Evolutionary conservation across 1,140 invertebrate genomes (phyloP).

Genomic region (Drosophila equinoxialis): DNA sequence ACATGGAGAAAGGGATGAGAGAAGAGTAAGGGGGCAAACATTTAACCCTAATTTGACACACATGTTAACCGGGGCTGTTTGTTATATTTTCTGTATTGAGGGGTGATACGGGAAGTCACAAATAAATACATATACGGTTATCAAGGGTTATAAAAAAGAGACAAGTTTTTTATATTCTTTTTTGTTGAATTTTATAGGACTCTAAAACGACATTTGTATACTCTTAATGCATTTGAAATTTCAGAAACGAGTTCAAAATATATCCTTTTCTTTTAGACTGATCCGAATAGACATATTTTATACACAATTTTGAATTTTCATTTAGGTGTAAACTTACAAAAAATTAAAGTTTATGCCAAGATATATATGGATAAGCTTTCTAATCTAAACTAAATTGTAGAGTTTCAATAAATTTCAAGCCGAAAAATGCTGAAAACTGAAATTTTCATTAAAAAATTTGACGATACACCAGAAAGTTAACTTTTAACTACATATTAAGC

Average conservation of each 20-base stretch:
- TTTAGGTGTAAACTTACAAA: no score
- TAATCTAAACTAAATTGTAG: no score
- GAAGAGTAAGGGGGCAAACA: slow-evolving; percentile 25
- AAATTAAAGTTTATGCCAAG: no score
- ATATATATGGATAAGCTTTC: no score
- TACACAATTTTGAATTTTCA: no score
- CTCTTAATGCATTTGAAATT: neutral
- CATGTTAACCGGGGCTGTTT: slow-evolving; percentile 44
- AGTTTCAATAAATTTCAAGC: no score
- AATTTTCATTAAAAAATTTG: no score
- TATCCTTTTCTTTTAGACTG: no score
- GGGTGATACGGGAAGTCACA: slow-evolving; percentile 64
- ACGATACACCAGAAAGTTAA: no score
- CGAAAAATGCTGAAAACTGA: no score
- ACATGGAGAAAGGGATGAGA: slow-evolving; percentile 1
- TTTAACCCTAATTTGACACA: slow-evolving; percentile 78
- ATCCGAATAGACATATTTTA: no score
- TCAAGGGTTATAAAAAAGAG: slow-evolving; percentile 59
- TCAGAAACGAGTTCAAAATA: neutral
- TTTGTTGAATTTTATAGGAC: neutral
- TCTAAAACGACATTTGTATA: neutral
- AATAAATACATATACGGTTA: slow-evolving; percentile 75
- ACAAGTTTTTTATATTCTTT: neutral
- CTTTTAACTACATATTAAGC: no score
- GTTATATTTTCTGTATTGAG: neutral